Conservation (phyloP, 2,113 vertebrate genomes). For the Struthio camelus region DNA sequence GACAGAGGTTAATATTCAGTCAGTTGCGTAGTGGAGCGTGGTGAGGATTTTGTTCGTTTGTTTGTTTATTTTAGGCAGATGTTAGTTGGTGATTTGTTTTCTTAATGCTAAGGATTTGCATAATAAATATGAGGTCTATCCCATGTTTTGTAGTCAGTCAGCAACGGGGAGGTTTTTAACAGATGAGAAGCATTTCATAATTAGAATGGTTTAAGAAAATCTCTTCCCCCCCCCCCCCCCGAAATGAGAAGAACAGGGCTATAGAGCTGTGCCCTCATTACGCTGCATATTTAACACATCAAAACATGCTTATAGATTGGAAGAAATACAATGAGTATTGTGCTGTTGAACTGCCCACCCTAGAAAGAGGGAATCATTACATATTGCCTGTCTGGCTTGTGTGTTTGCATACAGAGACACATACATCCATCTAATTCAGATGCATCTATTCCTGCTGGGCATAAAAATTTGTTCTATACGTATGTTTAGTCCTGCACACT, state of each 20-base stretch:
- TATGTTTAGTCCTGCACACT: neutral
- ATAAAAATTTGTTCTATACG: neutral
- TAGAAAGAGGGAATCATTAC: slow-evolving; percentile 48
- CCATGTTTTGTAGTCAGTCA: slow-evolving; percentile 20
- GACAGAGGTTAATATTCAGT: slow-evolving; percentile 25
- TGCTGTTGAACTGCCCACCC: slow-evolving; percentile 63
- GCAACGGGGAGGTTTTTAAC: neutral
- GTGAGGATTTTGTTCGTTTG: neutral
- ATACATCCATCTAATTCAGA: neutral
- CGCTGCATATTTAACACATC: slow-evolving; percentile 67
- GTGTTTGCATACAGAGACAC: neutral
- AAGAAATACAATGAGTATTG: slow-evolving; percentile 5
- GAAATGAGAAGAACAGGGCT: slow-evolving; percentile 24
- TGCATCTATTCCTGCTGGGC: neutral
- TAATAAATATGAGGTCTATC: slow-evolving; percentile 51
- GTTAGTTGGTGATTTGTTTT: slow-evolving; percentile 65
- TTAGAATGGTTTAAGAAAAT: neutral
- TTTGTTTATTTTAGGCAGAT: slow-evolving; percentile 38
- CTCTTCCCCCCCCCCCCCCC: neutral
- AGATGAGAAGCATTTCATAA: neutral
- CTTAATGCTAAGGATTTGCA: slow-evolving; percentile 61
- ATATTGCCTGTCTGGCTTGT: neutral
- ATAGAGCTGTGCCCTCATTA: slow-evolving; percentile 54
- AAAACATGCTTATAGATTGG: slow-evolving; percentile 27
- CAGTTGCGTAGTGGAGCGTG: slow-evolving; percentile 49